Evolutionary conservation across 2,797 vertebrate species (phyloP).

Genomic region (Hemibagrus guttatus): DNA sequence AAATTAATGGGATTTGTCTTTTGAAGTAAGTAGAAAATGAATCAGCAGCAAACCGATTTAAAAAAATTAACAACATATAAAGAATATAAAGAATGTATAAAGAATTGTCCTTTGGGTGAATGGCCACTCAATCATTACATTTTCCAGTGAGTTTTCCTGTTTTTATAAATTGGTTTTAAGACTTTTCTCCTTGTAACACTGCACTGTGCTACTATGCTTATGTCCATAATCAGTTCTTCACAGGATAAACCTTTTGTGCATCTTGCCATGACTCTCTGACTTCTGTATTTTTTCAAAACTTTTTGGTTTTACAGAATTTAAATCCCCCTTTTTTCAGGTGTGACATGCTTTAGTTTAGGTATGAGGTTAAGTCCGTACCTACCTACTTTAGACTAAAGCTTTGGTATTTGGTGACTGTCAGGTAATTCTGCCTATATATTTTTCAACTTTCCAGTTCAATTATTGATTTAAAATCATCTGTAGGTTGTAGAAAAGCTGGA

Average conservation of each 20-base stretch:
- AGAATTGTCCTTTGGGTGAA: background rate
- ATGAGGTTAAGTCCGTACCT: background rate
- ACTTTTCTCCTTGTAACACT: background rate
- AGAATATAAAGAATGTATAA: too few relatives aligned
- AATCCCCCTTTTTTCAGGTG: background rate
- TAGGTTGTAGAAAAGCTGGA: background rate
- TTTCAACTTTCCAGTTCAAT: background rate
- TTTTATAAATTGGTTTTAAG: background rate
- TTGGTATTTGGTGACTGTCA: background rate
- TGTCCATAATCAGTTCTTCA: background rate
- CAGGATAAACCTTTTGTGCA: too few relatives aligned
- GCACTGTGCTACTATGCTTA: background rate
- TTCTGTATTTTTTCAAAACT: too few relatives aligned
- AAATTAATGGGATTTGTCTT: background rate
- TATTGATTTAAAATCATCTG: constrained; percentile 2
- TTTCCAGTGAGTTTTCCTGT: background rate
- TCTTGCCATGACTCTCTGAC: too few relatives aligned
- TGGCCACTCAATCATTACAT: background rate
- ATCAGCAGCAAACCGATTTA: background rate
- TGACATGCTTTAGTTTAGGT: background rate
- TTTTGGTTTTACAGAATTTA: background rate
- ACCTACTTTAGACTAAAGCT: background rate
- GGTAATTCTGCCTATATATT: background rate
- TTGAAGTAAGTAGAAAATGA: background rate
- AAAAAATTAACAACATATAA: too few relatives aligned